A percentile compares a stretch with the other conserved stretches of the same genome.
Evolutionary conservation across 2,888 invertebrate species (phyloP).

Genomic region (Toxonevra muliebris): DNA sequence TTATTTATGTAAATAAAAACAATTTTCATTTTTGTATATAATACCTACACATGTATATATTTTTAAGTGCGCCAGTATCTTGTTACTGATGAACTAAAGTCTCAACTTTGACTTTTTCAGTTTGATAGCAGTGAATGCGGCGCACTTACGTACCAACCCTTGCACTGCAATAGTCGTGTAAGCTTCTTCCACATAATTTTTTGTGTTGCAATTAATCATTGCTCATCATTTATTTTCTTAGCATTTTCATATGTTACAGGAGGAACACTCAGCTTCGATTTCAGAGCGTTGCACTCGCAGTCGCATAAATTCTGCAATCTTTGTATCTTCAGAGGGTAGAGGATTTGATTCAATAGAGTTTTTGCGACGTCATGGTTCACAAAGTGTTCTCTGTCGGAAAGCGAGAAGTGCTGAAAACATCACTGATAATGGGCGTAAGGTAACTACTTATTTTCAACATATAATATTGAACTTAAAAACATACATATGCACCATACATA

Average conservation of each 20-base stretch:
- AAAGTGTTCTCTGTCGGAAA: constrained; percentile 81
- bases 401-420: constrained; percentile 79
- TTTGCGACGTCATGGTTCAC: constrained; percentile 80
- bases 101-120: constrained; percentile 46
- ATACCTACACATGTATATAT: too few species aligned
- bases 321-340: constrained; percentile 78
- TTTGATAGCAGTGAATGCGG: constrained; percentile 64
- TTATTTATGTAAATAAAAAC: too few species aligned
- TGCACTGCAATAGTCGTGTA: constrained; percentile 63
- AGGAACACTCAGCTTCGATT: constrained; percentile 73
- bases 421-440: constrained; percentile 66
- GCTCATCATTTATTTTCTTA: constrained; percentile 58
- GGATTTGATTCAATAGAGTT: constrained; percentile 84
- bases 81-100: neutral
- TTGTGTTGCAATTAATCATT: neutral
- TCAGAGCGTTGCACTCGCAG: constrained; percentile 73
- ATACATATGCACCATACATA: neutral
- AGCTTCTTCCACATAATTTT: constrained; percentile 38
- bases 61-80: neutral
- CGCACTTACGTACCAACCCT: constrained; percentile 54
- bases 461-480: neutral
- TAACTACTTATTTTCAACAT: constrained; percentile 39
- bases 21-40: too few species aligned
- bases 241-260: constrained; percentile 78
- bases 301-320: constrained; percentile 86